These are phyloP conservation scores for Scaptodrosophila lebanonensis DNA, from an alignment of 1,140 invertebrate species.

Conservation along the genomic window DNA sequence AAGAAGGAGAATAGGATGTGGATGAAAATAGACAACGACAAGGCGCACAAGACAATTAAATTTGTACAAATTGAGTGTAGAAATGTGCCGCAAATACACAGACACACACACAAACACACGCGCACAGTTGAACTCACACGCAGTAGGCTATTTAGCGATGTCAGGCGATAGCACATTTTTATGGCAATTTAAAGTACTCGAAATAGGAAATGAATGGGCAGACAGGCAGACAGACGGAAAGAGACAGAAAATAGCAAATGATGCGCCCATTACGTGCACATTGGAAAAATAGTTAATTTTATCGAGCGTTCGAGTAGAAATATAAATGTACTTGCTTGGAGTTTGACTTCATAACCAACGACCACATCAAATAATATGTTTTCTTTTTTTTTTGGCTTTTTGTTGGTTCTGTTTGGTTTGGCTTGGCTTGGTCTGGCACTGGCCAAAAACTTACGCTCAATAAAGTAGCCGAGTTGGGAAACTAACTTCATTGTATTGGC, in stretches of 20 bases:
- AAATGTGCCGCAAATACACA: conserved; percentile 61
- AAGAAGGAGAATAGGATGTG: conserved; percentile 29
- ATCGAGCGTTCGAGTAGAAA: conserved; percentile 62
- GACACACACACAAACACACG: conserved; percentile 22
- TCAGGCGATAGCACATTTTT: conserved; percentile 64
- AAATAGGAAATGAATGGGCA: conserved; percentile 54
- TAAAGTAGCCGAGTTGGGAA: conserved; percentile 68
- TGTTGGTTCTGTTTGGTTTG: too few species aligned
- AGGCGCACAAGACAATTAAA: conserved; percentile 66
- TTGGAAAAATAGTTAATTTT: conserved; percentile 69
- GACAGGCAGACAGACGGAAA: not conserved
- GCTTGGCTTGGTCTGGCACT: too few species aligned
- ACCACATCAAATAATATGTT: conserved; percentile 68
- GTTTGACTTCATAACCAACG: conserved; percentile 55
- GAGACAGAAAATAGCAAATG: conserved; percentile 44
- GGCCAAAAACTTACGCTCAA: conserved; percentile 63
- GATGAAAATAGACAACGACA: conserved; percentile 43
- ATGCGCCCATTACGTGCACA: conserved; percentile 67
- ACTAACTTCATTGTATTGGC: conserved; percentile 68
- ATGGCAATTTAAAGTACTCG: conserved; percentile 68
- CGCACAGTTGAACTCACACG: not conserved
- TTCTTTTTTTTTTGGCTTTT: not conserved
- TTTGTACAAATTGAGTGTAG: conserved; percentile 75
- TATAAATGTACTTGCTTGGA: conserved; percentile 56
- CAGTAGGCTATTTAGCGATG: conserved; percentile 40